Conservation (phyloP, 2,888 invertebrate genomes). For the Melitaea athalia region DNA sequence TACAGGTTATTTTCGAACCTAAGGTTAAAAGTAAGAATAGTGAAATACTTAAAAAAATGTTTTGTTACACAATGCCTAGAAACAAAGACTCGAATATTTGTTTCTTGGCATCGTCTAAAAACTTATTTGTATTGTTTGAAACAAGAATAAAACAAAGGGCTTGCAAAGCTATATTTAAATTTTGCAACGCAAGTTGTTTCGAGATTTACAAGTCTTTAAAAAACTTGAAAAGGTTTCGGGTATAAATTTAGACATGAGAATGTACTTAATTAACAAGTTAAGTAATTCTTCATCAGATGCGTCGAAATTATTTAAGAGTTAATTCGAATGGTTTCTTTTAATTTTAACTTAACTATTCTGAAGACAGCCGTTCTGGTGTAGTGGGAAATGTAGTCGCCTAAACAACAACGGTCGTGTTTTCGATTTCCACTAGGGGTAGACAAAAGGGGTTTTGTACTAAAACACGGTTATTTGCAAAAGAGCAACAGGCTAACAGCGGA, state of each 20-base stretch:
- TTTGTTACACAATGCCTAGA: not conserved
- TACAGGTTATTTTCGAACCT: too few species aligned
- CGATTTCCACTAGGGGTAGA: too few species aligned
- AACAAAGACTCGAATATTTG: conserved; percentile 1
- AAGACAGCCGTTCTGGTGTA: too few species aligned
- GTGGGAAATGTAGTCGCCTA: too few species aligned
- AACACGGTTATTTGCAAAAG: too few species aligned
- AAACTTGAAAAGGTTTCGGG: not conserved
- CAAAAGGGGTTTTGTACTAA: too few species aligned
- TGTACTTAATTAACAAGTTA: not conserved
- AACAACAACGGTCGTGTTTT: too few species aligned
- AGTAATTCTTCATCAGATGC: not conserved
- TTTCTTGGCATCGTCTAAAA: not conserved
- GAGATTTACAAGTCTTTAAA: not conserved
- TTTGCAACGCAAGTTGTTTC: not conserved
- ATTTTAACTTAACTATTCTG: too few species aligned
- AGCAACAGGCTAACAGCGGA: too few species aligned
- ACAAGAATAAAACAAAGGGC: conserved; percentile 13
- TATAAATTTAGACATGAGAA: not conserved
- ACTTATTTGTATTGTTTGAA: conserved; percentile 25
- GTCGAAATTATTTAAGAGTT: too few species aligned
- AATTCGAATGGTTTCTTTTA: too few species aligned
- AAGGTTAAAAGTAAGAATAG: not conserved
- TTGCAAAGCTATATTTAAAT: conserved; percentile 5
- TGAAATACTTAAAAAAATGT: conserved; percentile 11